Percentiles rank a stretch among this genome's conserved stretches.
These are phyloP conservation scores for Phenganax marumi DNA, from an alignment of 92 coral and sea anemone species.

Conservation along the genomic window DNA sequence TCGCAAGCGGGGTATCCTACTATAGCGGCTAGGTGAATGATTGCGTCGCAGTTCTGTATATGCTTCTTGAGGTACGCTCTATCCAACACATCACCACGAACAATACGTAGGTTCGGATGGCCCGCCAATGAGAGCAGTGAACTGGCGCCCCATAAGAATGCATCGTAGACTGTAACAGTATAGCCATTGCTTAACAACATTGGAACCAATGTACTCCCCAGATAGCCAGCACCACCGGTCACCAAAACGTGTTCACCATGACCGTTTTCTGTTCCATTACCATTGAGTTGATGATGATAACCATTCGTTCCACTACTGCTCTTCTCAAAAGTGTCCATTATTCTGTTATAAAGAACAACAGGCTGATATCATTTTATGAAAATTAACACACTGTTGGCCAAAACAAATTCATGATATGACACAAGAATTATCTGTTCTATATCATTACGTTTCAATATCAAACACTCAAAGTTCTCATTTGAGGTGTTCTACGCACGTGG, in stretches of 20 bases:
- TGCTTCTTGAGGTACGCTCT: conserved; percentile 50
- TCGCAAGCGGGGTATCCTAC: conserved; percentile 99
- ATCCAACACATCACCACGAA: conserved; percentile 79
- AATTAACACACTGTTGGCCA: too few species aligned
- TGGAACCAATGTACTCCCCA: conserved; percentile 87
- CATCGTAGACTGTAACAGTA: conserved; percentile 71
- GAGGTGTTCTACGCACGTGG: too few species aligned
- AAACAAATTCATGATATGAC: too few species aligned
- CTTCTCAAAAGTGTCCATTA: neutral
- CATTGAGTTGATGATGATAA: neutral
- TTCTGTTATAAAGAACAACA: neutral
- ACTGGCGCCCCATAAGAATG: conserved; percentile 74
- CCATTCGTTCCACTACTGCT: neutral
- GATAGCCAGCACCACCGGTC: conserved; percentile 96
- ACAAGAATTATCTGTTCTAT: too few species aligned
- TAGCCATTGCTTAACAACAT: conserved; percentile 69
- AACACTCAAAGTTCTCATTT: too few species aligned
- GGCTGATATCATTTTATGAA: neutral
- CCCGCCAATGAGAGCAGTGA: conserved; percentile 62
- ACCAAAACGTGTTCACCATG: conserved; percentile 56
- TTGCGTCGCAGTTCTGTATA: conserved; percentile 62
- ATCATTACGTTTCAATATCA: too few species aligned
- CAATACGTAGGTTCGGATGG: conserved; percentile 61
- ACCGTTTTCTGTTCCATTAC: neutral
- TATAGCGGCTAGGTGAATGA: conserved; percentile 83